These are phyloP conservation scores for Plutomurus gul DNA, from an alignment of 1,140 invertebrate genomes.

Conservation along the genomic window DNA sequence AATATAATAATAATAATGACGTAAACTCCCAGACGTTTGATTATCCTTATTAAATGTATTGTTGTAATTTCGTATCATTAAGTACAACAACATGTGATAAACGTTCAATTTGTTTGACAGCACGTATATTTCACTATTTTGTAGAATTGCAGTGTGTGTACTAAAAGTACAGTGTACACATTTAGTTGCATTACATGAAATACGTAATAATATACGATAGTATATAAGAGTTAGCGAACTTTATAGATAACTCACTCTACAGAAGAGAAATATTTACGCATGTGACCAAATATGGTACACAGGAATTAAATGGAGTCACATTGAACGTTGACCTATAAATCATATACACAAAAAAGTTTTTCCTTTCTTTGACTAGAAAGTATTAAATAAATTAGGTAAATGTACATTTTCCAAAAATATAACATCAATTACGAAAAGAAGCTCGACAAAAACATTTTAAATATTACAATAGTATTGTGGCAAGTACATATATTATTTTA, in stretches of 20 bases:
- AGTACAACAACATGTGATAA: constrained; percentile 15
- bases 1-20: neutral
- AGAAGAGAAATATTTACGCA: no score
- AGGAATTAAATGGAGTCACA: neutral
- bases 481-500: neutral
- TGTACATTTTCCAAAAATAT: constrained; percentile 21
- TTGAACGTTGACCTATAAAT: neutral
- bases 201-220: no score
- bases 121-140: no score
- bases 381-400: no score
- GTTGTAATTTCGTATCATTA: neutral
- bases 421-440: constrained; percentile 10
- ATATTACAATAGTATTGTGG: neutral
- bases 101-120: neutral
- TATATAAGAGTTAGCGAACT: no score
- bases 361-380: constrained; percentile 11
- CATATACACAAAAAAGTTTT: neutral
- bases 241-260: no score
- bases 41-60: neutral
- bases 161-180: no score
- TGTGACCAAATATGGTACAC: no score
- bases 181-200: no score
- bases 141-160: no score
- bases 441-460: constrained; percentile 1
- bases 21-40: neutral